phyloP scores from a whole-genome alignment of 1,140 invertebrate species.

The Ruditapes philippinarum region DNA sequence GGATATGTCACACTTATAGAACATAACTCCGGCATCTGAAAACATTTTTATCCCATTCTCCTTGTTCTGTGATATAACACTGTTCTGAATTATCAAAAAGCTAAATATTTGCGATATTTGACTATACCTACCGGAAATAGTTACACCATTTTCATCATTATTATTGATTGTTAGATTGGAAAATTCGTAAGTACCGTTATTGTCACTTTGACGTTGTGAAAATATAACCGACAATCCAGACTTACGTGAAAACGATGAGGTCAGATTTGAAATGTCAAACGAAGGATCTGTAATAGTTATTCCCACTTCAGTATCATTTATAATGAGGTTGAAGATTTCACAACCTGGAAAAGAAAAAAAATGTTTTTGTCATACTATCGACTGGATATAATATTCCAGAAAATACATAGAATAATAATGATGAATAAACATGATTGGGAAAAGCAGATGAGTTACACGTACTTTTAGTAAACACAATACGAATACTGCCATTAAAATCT shows the following conservation, averaged over 20 bases:
- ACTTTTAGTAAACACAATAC: too few species aligned
- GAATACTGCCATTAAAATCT: too few species aligned
- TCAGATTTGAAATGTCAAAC: not conserved
- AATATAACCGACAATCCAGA: not conserved
- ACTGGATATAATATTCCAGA: too few species aligned
- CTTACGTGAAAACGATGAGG: not conserved
- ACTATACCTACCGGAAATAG: not conserved
- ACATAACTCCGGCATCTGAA: not conserved
- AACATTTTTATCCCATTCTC: not conserved
- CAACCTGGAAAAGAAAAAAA: not conserved
- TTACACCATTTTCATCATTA: not conserved
- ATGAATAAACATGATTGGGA: too few species aligned
- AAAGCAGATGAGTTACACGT: too few species aligned
- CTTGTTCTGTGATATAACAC: not conserved
- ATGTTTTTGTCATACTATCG: too few species aligned
- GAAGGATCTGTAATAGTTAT: not conserved
- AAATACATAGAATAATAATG: too few species aligned
- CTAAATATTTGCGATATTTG: not conserved
- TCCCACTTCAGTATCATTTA: slow-evolving; percentile 23
- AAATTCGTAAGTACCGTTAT: not conserved
- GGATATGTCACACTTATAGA: not conserved
- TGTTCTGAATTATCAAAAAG: not conserved
- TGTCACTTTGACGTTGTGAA: not conserved
- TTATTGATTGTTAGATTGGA: not conserved
- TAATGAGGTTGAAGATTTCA: not conserved